Evolutionary conservation across 2,888 invertebrate genomes (phyloP).

Genomic region (Trachelus iudaicus): DNA sequence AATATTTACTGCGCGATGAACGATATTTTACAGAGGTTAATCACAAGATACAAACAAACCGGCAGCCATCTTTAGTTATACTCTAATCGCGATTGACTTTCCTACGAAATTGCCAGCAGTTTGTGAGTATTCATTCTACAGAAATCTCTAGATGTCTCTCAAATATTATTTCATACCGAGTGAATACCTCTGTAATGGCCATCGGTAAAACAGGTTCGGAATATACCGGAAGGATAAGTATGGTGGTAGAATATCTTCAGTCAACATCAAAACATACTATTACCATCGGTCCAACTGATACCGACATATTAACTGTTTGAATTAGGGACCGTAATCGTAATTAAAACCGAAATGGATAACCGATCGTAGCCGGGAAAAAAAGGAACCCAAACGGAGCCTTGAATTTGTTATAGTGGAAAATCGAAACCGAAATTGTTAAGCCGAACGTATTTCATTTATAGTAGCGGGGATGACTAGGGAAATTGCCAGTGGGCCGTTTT

Average conservation of each 20-base stretch:
- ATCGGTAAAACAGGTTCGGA: neutral
- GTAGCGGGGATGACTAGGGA: no score
- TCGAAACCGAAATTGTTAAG: no score
- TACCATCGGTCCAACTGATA: neutral
- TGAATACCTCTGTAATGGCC: neutral
- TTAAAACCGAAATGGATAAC: no score
- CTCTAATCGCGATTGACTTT: neutral
- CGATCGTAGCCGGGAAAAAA: no score
- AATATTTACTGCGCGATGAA: neutral
- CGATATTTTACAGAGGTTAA: neutral
- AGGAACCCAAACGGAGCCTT: no score
- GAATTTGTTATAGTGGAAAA: no score
- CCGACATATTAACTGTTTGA: no score
- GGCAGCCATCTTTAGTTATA: neutral
- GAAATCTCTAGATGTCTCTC: neutral
- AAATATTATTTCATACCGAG: neutral
- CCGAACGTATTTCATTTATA: no score
- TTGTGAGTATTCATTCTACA: neutral
- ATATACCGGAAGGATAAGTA: neutral
- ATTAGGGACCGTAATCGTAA: no score
- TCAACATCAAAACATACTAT: neutral
- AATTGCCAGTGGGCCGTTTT: no score
- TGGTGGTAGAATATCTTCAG: neutral
- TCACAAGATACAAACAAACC: neutral
- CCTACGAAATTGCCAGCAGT: neutral